Evolutionary conservation across 2,888 invertebrate species (phyloP).

Genomic region (Rotaria macrura): DNA sequence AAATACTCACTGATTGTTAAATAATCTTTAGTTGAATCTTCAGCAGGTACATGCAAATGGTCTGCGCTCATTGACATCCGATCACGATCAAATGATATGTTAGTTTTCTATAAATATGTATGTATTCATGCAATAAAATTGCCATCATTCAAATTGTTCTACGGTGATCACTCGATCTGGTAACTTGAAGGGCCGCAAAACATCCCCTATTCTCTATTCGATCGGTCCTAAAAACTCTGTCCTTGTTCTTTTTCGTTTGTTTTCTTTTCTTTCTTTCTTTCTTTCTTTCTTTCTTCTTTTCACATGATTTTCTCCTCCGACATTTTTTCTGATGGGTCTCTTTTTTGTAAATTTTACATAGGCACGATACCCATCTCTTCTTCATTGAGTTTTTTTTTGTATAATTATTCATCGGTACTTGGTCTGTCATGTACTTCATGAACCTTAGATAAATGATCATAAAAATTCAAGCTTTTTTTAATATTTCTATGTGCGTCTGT

Average conservation of each 20-base stretch:
- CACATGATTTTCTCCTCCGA: neutral
- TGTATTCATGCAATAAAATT: neutral
- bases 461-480: too few relatives aligned
- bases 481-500: too few relatives aligned
- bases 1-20: neutral
- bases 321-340: too few relatives aligned
- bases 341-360: neutral
- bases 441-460: neutral
- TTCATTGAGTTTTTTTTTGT: neutral
- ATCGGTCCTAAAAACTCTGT: neutral
- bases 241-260: neutral
- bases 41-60: neutral
- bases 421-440: neutral
- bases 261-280: neutral
- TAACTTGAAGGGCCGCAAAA: neutral
- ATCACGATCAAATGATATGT: neutral
- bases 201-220: neutral
- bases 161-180: neutral
- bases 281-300: neutral
- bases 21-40: constrained; percentile 4
- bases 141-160: neutral
- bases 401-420: neutral
- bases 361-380: neutral
- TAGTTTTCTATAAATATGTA: neutral
- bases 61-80: neutral